Conservation (phyloP, 1,140 invertebrate genomes). For the Sinonovacula constricta region DNA sequence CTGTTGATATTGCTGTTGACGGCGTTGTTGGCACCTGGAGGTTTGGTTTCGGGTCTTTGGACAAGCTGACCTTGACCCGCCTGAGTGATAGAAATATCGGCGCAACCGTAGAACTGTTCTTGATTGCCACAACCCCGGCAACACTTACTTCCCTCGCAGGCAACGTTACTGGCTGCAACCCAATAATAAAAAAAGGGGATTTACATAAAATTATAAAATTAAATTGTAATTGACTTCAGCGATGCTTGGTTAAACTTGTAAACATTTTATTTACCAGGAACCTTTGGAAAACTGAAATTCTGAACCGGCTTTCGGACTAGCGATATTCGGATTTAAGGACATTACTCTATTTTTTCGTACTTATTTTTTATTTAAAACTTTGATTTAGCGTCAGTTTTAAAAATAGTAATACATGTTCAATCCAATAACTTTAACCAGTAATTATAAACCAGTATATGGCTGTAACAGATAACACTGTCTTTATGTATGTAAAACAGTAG, state of each 20-base stretch:
- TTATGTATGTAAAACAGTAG: too few relatives aligned
- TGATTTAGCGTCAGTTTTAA: not conserved
- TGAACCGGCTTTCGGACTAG: not conserved
- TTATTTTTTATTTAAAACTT: not conserved
- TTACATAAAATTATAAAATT: not conserved
- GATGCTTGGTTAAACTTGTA: not conserved
- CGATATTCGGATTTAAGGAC: not conserved
- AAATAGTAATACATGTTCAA: too few relatives aligned
- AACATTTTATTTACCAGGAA: not conserved
- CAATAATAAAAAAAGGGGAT: not conserved
- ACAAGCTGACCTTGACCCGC: not conserved
- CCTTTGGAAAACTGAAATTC: not conserved
- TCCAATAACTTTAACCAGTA: too few relatives aligned
- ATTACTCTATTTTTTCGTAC: not conserved
- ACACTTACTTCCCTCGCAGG: constrained; percentile 32
- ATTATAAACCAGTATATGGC: too few relatives aligned
- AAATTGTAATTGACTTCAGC: not conserved
- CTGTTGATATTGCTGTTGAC: not conserved
- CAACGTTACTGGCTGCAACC: constrained; percentile 37
- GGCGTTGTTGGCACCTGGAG: not conserved
- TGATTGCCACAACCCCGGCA: constrained; percentile 62
- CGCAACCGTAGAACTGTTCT: constrained; percentile 69
- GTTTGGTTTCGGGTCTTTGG: too few relatives aligned
- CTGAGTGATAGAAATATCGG: constrained; percentile 59
- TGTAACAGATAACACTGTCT: too few relatives aligned